Evolutionary conservation across 2,888 invertebrate species (phyloP).

Genomic region (Cecidostiba fungosa): DNA sequence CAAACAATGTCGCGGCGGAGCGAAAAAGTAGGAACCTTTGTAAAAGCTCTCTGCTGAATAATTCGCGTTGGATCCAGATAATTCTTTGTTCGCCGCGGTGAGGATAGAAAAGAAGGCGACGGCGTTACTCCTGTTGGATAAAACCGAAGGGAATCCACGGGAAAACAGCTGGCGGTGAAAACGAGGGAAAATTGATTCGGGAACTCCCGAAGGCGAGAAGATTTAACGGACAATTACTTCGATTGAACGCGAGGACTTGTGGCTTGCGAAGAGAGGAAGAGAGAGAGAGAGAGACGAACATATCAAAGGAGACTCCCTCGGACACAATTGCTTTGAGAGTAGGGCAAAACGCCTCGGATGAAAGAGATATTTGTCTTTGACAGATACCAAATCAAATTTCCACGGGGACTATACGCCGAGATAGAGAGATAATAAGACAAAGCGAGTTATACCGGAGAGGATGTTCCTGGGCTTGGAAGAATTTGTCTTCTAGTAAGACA

Average conservation of each 20-base stretch:
- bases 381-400: constrained; percentile 53
- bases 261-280: not conserved
- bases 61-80: constrained; percentile 25
- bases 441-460: not conserved
- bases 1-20: not conserved
- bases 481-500: not conserved
- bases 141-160: constrained; percentile 16
- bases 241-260: constrained; percentile 68
- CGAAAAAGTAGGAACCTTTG: constrained; percentile 3
- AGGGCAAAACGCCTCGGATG: constrained; percentile 20
- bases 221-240: constrained; percentile 76
- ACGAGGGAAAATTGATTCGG: constrained; percentile 70
- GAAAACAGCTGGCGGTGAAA: constrained; percentile 35
- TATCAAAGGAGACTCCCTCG: constrained; percentile 67
- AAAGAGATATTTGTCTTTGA: constrained; percentile 59
- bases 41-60: constrained; percentile 31
- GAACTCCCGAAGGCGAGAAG: constrained; percentile 65
- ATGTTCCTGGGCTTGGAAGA: not conserved
- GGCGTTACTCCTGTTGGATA: not conserved
- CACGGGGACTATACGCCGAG: not conserved
- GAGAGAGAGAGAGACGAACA: constrained; percentile 44
- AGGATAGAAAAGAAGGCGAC: not conserved
- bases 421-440: constrained; percentile 39
- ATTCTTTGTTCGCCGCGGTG: constrained; percentile 39
- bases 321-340: constrained; percentile 42